Percentiles rank a stretch among this genome's conserved stretches.
Evolutionary conservation across 1,140 invertebrate species (phyloP).

Genomic region (Phymastichus coffea): DNA sequence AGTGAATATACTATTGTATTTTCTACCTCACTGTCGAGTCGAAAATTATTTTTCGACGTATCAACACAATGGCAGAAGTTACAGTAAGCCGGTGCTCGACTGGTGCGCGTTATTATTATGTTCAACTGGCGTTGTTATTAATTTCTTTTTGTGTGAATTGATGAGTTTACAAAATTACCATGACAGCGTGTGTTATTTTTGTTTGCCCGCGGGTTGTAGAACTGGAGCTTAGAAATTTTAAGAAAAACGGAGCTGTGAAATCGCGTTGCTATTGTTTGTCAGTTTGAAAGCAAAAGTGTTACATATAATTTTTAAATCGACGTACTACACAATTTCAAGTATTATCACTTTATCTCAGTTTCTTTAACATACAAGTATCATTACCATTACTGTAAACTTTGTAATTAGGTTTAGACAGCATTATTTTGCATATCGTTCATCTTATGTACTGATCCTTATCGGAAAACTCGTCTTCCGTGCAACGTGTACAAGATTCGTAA

Average conservation of each 20-base stretch:
- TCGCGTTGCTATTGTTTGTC: slow-evolving; percentile 1
- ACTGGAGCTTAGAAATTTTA: neutral
- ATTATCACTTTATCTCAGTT: neutral
- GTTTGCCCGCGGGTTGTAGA: neutral
- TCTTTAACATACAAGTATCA: neutral
- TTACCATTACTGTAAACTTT: neutral
- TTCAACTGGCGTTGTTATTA: too few species aligned
- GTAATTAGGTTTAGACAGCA: too few species aligned
- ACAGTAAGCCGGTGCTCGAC: too few species aligned
- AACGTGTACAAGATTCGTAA: neutral
- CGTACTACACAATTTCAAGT: neutral
- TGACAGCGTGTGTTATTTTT: neutral
- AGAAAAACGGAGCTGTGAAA: slow-evolving; percentile 8
- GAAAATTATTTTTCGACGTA: neutral
- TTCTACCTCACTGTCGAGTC: slow-evolving; percentile 4
- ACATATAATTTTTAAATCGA: neutral
- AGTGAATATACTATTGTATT: too few species aligned
- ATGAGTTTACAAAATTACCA: neutral
- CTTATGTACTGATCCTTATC: too few species aligned
- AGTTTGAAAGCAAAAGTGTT: neutral
- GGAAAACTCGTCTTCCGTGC: slow-evolving; percentile 2
- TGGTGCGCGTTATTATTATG: too few species aligned
- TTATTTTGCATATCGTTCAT: too few species aligned
- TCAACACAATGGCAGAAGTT: too few species aligned
- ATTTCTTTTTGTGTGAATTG: too few species aligned